Evolutionary conservation across 2,113 vertebrate genomes (phyloP).

Genomic region (Xenopus borealis): DNA sequence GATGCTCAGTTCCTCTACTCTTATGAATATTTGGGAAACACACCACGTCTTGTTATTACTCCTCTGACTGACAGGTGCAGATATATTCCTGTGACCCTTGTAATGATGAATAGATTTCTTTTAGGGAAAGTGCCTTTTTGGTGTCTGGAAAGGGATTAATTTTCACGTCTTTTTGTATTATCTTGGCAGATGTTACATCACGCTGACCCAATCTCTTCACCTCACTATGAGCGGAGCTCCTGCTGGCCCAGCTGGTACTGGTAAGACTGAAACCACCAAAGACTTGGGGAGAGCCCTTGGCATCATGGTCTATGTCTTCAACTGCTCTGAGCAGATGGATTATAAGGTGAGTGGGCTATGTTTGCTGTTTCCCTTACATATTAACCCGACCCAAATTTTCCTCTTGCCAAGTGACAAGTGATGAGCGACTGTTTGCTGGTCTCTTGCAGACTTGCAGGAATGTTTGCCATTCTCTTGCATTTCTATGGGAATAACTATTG

Average conservation of each 20-base stretch:
- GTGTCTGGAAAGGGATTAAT: background rate
- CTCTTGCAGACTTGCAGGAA: no score
- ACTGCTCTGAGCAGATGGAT: conserved; percentile 98
- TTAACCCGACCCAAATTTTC: no score
- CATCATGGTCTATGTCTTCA: conserved; percentile 95
- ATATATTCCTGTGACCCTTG: background rate
- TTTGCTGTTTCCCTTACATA: no score
- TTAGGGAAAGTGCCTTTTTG: background rate
- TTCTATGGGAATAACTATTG: background rate
- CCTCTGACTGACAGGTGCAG: conserved; percentile 89
- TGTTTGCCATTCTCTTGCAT: no score
- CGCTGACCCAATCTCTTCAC: conserved; percentile 91
- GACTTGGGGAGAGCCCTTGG: conserved; percentile 89
- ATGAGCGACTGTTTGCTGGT: no score
- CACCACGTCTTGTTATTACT: conserved; percentile 91
- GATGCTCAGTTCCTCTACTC: conserved; percentile 91
- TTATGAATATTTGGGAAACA: conserved; percentile 95
- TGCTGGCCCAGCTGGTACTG: conserved; percentile 87
- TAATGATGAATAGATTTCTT: background rate
- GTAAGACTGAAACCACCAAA: conserved; percentile 96
- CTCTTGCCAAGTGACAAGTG: no score
- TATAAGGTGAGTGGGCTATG: conserved; percentile 76
- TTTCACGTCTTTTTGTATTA: background rate
- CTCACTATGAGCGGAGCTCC: conserved; percentile 93
- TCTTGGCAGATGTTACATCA: conserved; percentile 85